Conservation (phyloP, 2,888 invertebrate genomes). For the Auanema freiburgensis region DNA sequence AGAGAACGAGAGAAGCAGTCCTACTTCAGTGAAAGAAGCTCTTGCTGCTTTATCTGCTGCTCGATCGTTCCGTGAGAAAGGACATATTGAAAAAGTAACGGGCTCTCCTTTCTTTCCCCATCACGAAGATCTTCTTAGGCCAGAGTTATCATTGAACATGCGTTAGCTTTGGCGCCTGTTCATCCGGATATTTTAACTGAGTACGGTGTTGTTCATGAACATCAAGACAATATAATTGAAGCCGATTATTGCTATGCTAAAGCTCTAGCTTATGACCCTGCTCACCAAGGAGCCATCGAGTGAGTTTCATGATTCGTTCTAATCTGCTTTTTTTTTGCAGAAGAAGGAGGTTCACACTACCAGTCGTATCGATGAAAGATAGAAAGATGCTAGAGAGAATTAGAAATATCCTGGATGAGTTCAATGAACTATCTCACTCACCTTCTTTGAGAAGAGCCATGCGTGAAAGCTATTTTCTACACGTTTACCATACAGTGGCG, state of each 20-base stretch:
- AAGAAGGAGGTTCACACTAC: slow-evolving; percentile 82
- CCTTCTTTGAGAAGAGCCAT: slow-evolving; percentile 79
- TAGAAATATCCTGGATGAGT: slow-evolving; percentile 69
- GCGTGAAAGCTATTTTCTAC: slow-evolving; percentile 88
- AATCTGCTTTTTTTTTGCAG: slow-evolving; percentile 32
- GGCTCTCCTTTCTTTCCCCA: neutral
- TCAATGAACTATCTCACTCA: slow-evolving; percentile 70
- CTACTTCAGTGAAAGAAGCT: slow-evolving; percentile 43
- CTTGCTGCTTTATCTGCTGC: slow-evolving; percentile 55
- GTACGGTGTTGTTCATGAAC: slow-evolving; percentile 18
- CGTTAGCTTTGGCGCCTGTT: slow-evolving; percentile 84
- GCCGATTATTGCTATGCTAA: slow-evolving; percentile 86
- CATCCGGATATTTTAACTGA: slow-evolving; percentile 88
- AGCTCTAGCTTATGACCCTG: slow-evolving; percentile 81
- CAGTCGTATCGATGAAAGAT: slow-evolving; percentile 84
- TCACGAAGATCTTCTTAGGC: slow-evolving; percentile 29
- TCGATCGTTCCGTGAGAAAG: slow-evolving; percentile 39
- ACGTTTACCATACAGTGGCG: slow-evolving; percentile 94
- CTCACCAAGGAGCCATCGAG: slow-evolving; percentile 70
- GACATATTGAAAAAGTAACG: slow-evolving; percentile 42
- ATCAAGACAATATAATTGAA: slow-evolving; percentile 71
- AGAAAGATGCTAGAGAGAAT: slow-evolving; percentile 77
- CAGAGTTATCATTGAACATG: slow-evolving; percentile 74
- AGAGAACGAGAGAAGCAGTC: slow-evolving; percentile 9
- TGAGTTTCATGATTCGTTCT: too few species aligned